Evolutionary conservation across 1,140 invertebrate genomes (phyloP).

Genomic region (Pseudomyrmex flavicornis): DNA sequence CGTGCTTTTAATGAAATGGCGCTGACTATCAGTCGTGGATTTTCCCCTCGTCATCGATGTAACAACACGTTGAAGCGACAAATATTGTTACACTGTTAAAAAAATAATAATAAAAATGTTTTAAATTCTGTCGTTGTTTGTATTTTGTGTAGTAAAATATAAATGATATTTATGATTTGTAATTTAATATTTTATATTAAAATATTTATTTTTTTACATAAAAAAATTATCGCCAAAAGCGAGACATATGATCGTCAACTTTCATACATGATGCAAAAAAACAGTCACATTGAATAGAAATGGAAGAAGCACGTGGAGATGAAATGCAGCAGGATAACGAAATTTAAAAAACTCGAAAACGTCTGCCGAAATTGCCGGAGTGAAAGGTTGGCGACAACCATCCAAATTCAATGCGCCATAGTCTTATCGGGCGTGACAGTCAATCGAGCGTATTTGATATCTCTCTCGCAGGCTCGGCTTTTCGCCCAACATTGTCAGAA

Average conservation of each 20-base stretch:
- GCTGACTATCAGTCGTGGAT: slow-evolving; percentile 22
- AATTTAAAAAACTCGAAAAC: slow-evolving; percentile 60
- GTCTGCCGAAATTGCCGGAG: neutral
- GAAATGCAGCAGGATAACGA: slow-evolving; percentile 27
- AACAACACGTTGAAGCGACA: neutral
- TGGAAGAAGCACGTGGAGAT: neutral
- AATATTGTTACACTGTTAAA: neutral
- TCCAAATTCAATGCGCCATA: slow-evolving; percentile 65
- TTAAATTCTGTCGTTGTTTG: neutral
- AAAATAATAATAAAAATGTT: too few species aligned
- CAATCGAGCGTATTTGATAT: slow-evolving; percentile 72
- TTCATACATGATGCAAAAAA: too few species aligned
- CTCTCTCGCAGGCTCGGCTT: slow-evolving; percentile 62
- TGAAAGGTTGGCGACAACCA: slow-evolving; percentile 22
- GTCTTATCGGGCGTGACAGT: slow-evolving; percentile 65
- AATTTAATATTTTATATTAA: too few species aligned
- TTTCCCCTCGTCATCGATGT: slow-evolving; percentile 17
- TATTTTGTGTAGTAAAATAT: too few species aligned
- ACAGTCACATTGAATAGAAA: neutral
- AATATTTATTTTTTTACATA: neutral
- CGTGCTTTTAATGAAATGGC: slow-evolving; percentile 43
- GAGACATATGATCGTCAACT: too few species aligned
- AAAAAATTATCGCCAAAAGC: too few species aligned
- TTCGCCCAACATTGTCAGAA: slow-evolving; percentile 55
- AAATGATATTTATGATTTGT: too few species aligned